These are phyloP conservation scores for Buceros bicornis DNA, from an alignment of 2,797 vertebrate genomes.

Conservation along the genomic window DNA sequence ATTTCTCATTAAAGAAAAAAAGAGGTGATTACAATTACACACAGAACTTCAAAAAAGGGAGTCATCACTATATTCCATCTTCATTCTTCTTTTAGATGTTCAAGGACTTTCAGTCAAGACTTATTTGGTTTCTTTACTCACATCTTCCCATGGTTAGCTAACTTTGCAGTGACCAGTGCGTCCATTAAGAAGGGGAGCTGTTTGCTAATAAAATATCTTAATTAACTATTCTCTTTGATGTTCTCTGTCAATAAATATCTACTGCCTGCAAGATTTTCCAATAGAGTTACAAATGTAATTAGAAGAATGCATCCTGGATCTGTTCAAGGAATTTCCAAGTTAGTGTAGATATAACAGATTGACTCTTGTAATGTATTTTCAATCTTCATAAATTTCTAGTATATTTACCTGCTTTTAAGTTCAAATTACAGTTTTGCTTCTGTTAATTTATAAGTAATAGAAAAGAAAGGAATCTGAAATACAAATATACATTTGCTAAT, in stretches of 20 bases:
- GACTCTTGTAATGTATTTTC: background rate
- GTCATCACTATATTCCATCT: background rate
- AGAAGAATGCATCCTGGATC: background rate
- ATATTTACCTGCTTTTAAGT: background rate
- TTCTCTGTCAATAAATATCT: background rate
- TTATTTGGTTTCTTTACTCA: background rate
- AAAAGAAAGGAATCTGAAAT: background rate
- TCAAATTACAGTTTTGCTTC: background rate
- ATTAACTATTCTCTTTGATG: background rate
- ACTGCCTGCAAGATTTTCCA: background rate
- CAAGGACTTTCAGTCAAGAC: background rate
- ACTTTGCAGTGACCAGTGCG: background rate
- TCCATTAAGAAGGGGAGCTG: background rate
- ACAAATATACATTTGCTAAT: background rate
- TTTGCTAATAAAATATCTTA: background rate
- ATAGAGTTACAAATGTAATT: background rate
- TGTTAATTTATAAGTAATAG: background rate
- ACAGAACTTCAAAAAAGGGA: background rate
- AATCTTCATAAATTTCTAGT: background rate
- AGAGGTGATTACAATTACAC: background rate
- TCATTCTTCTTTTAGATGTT: background rate
- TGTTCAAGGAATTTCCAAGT: background rate
- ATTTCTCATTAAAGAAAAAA: background rate
- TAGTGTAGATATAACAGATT: background rate
- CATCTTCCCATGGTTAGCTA: background rate